Base-by-base conservation (phyloP, 1,140 invertebrate species). In the Leptestheria dahalacensis region DNA sequence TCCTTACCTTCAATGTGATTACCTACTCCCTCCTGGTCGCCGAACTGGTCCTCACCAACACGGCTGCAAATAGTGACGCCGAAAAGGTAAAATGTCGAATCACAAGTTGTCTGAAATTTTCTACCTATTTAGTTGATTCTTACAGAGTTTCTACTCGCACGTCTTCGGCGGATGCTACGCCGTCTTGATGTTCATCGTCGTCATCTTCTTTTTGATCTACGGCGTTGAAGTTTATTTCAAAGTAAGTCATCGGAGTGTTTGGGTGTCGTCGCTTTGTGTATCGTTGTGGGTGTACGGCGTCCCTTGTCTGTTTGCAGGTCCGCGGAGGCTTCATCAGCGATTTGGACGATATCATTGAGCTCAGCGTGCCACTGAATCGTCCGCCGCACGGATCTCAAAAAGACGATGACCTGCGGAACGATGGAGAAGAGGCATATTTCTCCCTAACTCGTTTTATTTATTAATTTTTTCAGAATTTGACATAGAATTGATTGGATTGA, bases 191-290 rank as follows among this genome's bases (percentile, higher is more conserved):
- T 85, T 94, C 66, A 85, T 94, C 55, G 88, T 91, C 25, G 88
- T 95, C 24, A 77, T 93, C 6, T 92, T 94, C 73, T 95, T 94
- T 72, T 79, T 96, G 29, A 91, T 94, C 57, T 96, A 95, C 72
- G 91, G 91, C 24, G 86, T 94, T 10, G 89, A 94, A 76, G 90
- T 95, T 1, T 95, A 85, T 70, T 92, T 95, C 68, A 94, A 94
- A 80, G 86, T 94, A 71, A 75, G 68, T n/a, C n/a, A n/a, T n/a
- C n/a, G n/a, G n/a, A n/a, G n/a, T 61, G 52, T 57, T 59, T 26
- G 1, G 56, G 56, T 20, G 25, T 49, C 10, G 15, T 21, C 4
- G 41, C 48, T 59, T 59, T 26, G 55, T 25, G 23, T 41, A n/a
- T 26, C 23, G 11, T 2, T 29, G 11, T 55, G 28, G 3, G 26